Conservation (phyloP, 2,888 invertebrate species). For the Euclidia mi region DNA sequence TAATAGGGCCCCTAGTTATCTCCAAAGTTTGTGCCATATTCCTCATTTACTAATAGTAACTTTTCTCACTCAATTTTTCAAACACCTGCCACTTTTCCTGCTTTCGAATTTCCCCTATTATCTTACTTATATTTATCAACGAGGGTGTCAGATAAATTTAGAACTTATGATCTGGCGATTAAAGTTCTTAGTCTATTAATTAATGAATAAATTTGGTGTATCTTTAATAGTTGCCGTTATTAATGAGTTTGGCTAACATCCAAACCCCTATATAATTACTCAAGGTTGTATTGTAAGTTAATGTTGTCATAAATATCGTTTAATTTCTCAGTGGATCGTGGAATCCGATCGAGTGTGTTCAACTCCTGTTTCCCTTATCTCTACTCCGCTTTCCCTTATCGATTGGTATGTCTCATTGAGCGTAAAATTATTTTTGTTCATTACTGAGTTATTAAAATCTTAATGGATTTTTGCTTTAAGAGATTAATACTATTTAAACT, state of each 20-base stretch:
- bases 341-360: conserved; percentile 13
- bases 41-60: conserved; percentile 46
- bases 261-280: conserved; percentile 57
- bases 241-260: conserved; percentile 62
- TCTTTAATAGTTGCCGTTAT: conserved; percentile 61
- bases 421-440: no score
- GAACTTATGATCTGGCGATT: conserved; percentile 44
- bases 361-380: conserved; percentile 22
- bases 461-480: no score
- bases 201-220: conserved; percentile 58
- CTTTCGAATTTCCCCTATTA: conserved; percentile 18
- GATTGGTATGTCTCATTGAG: no score
- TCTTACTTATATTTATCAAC: conserved; percentile 11
- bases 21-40: conserved; percentile 34
- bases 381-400: no score
- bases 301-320: conserved; percentile 48
- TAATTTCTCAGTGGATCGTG: conserved; percentile 34
- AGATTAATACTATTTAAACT: conserved; percentile 16
- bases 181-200: conserved; percentile 54
- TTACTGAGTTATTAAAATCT: no score
- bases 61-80: conserved; percentile 56
- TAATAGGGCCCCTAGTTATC: conserved; percentile 48
- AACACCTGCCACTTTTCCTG: conserved; percentile 51
- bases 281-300: conserved; percentile 52
- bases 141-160: conserved; percentile 38